Base-by-base conservation (phyloP, 2,888 invertebrate genomes). In the Oligia fasciuncula region DNA sequence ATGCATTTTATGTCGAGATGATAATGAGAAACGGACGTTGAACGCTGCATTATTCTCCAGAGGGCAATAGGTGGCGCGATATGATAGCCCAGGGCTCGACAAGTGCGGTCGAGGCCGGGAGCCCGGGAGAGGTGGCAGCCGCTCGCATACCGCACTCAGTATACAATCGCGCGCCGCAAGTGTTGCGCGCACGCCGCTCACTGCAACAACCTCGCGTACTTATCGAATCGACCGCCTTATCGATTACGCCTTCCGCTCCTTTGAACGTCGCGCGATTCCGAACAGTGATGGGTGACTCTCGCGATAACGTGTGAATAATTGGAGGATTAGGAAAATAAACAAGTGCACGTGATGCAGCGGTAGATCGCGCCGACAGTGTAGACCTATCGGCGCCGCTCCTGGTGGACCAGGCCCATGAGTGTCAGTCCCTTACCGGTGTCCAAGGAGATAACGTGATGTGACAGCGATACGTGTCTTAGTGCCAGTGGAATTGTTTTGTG, bases 401-500 rank as follows among this genome's bases (percentile, higher is more conserved):
- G 90, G 91, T 91, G 91, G 90, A 90, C 88, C 90, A 89, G 87
- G 84, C 90, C 90, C 90, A 92, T 93, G 93, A 91, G 93, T 93
- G 91, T 88, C 92, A 88, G 91, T 90, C 91, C 90, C 88, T 88
- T 91, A 86, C 88, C 90, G 87, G 94, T 94, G 94, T 91, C 91
- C 91, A 92, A 92, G 93, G 94, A 96, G 95, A 95, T 96, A 95
- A 95, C 94, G 96, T 96, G 96, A 96, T 96, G 96, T 96, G 96
- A 96, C 96, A 96, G 93, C 94, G 93, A 95, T 94, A 93, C 94
- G 92, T 94, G 93, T 93, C 89, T 90, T 91, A 93, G 95, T 95
- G 95, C 92, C 93, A 94, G 96, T 96, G 96, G 94, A 95, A 96
- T 96, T 95, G 95, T 95, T 95, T 96, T 96, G 97, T 97, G 96